A percentile compares a stretch with the other conserved stretches of the same genome.
phyloP scores from a whole-genome alignment of 2,113 vertebrate genomes.

The Tiliqua scincoides region DNA sequence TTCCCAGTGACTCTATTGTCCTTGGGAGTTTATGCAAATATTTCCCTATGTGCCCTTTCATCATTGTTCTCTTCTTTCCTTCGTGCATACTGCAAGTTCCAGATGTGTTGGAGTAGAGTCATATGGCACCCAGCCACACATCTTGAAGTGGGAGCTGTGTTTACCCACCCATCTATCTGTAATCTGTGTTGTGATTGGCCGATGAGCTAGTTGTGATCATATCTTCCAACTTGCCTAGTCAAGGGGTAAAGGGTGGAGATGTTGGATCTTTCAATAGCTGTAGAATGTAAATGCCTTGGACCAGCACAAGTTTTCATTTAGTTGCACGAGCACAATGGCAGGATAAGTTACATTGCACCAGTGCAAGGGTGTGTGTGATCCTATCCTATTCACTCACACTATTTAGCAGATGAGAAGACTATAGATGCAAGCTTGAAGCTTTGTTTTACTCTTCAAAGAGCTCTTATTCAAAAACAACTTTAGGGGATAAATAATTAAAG shows the following conservation, averaged over 20 bases:
- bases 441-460: neutral
- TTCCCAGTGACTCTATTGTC: too few relatives aligned
- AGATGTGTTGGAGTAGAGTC: too few relatives aligned
- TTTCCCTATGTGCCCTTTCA: too few relatives aligned
- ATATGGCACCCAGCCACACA: too few relatives aligned
- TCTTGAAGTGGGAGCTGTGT: too few relatives aligned
- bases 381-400: neutral
- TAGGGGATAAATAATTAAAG: constrained; percentile 31
- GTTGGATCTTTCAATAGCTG: neutral
- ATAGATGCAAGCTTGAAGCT: constrained; percentile 11
- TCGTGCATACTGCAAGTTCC: too few relatives aligned
- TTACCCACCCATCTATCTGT: too few relatives aligned
- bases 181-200: too few relatives aligned
- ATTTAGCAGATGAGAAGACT: constrained; percentile 34
- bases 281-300: neutral
- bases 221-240: too few relatives aligned
- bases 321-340: neutral
- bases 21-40: too few relatives aligned
- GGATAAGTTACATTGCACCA: neutral
- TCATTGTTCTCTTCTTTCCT: too few relatives aligned
- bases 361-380: neutral
- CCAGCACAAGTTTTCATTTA: neutral
- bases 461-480: constrained; percentile 12
- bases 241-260: neutral
- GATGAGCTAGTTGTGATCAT: too few relatives aligned